Percentiles rank a stretch among this genome's conserved stretches.
Conservation (phyloP, 1,140 invertebrate species). For the Gonatopus flavifemur region DNA sequence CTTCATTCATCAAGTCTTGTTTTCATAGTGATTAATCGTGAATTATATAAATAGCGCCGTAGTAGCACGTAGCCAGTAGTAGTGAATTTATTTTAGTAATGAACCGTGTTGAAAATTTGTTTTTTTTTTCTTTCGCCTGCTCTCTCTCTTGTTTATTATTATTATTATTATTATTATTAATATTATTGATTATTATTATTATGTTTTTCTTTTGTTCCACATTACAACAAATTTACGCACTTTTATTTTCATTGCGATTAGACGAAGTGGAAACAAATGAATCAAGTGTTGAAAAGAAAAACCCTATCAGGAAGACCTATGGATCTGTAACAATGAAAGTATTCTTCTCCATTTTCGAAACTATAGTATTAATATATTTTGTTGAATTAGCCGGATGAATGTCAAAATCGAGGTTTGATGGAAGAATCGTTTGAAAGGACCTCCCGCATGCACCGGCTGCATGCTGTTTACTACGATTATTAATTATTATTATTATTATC, state of each 20-base stretch:
- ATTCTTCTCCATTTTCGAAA: slow-evolving; percentile 16
- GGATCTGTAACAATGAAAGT: no score
- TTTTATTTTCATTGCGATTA: background rate
- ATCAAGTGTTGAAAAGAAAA: no score
- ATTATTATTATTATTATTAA: background rate
- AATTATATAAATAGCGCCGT: no score
- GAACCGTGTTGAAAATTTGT: background rate
- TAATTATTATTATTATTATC: slow-evolving; percentile 26
- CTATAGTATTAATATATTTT: slow-evolving; percentile 57
- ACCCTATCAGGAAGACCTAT: no score
- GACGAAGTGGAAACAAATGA: slow-evolving; percentile 8
- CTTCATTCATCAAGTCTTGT: no score
- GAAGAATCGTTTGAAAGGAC: slow-evolving; percentile 9
- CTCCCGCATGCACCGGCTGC: slow-evolving; percentile 33
- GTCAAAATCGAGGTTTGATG: no score
- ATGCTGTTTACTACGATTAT: slow-evolving; percentile 50
- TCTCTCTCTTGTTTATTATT: background rate
- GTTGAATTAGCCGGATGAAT: slow-evolving; percentile 50
- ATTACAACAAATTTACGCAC: background rate
- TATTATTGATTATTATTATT: no score
- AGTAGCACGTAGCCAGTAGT: slow-evolving; percentile 16
- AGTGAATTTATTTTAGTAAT: slow-evolving; percentile 6
- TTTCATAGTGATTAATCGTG: no score
- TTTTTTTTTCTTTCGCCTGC: background rate
- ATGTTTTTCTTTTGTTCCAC: background rate